Evolutionary conservation across 2,113 vertebrate species (phyloP), one percentile per base, ranked within the genome.

Genomic region (Lipophrys pholis): DNA sequence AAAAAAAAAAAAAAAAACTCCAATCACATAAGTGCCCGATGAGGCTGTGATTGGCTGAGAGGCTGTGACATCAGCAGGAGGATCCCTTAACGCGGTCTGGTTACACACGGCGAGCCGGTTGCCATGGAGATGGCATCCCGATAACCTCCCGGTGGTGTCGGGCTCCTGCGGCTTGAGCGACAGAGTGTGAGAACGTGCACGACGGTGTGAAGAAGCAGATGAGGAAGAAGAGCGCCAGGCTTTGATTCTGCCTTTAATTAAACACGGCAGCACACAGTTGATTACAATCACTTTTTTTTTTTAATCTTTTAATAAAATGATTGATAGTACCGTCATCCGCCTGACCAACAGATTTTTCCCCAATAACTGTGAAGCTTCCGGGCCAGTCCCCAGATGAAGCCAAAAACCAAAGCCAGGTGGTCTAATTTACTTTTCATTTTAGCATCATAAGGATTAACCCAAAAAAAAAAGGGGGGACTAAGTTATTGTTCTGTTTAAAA

Each of bases 11-110:
- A 5, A n/a, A n/a, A n/a, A n/a, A 57, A 71, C 68, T 60, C 68
- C 67, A n/a, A 39, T 71, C 65, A 42, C 35, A 49, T 9, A 56
- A 64, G 68, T 39, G 41, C 57, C 50, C 65, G 36, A 63, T 60
- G 69, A 50, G 70, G 59, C 15, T 21, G 1, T 1, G 55, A 78
- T 52, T 82, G 86, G 83, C 78, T 35, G 15, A 60, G 35, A 54
- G 69, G 8, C 40, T 7, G 54, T 56, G 41, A 51, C 16, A 10
- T 77, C 69, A 73, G 48, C 45, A 5, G 14, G 62, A 78, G 60
- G 80, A 85, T 85, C 76, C 36, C 53, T 83, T 75, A 77, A 30
- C 81, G 14, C 63, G 79, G 53, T 69, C 54, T 69, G 58, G 65
- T 85, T 82, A 73, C 72, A 65, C 72, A 52, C 41, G 16, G 66